A percentile compares a stretch with the other conserved stretches of the same genome.
Conservation (phyloP, 1,140 invertebrate species). For the Drosophila watanabei region DNA sequence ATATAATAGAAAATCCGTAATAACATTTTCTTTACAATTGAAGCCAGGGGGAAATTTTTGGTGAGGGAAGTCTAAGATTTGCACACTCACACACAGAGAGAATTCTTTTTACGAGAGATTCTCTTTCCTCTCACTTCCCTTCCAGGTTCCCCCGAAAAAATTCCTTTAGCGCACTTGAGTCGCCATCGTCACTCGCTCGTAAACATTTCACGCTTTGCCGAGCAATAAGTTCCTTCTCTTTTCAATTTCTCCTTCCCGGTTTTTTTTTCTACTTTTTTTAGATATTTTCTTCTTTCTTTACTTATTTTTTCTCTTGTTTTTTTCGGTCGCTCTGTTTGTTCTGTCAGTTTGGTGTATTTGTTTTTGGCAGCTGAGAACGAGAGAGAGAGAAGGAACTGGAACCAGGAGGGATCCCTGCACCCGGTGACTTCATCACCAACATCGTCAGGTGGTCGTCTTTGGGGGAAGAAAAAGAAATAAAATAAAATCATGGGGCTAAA, state of each 20-base stretch:
- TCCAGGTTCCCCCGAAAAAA: background rate
- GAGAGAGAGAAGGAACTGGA: constrained; percentile 12
- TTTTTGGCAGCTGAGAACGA: constrained; percentile 72
- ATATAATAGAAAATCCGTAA: constrained; percentile 84
- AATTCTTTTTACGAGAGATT: constrained; percentile 57
- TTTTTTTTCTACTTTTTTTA: constrained; percentile 14
- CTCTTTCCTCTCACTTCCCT: background rate
- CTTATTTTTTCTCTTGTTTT: constrained; percentile 16
- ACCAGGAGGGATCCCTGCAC: constrained; percentile 27
- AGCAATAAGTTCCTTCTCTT: constrained; percentile 65
- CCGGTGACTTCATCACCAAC: constrained; percentile 37
- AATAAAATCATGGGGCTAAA: constrained; percentile 39
- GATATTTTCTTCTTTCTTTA: constrained; percentile 27
- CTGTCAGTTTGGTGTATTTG: constrained; percentile 73
- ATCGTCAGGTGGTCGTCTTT: constrained; percentile 45
- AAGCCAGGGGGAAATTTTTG: constrained; percentile 16
- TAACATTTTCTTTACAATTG: constrained; percentile 84
- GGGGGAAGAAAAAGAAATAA: background rate
- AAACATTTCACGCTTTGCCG: constrained; percentile 82
- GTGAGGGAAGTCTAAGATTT: constrained; percentile 48
- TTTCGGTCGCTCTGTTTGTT: constrained; percentile 47
- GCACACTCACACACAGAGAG: constrained; percentile 40
- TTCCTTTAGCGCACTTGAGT: constrained; percentile 59
- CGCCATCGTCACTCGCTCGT: constrained; percentile 80
- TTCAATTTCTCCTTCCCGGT: constrained; percentile 21